A percentile compares a stretch with the other conserved stretches of the same genome.
Conservation (phyloP, 2,797 vertebrate genomes). For the Sebastes dallii region DNA sequence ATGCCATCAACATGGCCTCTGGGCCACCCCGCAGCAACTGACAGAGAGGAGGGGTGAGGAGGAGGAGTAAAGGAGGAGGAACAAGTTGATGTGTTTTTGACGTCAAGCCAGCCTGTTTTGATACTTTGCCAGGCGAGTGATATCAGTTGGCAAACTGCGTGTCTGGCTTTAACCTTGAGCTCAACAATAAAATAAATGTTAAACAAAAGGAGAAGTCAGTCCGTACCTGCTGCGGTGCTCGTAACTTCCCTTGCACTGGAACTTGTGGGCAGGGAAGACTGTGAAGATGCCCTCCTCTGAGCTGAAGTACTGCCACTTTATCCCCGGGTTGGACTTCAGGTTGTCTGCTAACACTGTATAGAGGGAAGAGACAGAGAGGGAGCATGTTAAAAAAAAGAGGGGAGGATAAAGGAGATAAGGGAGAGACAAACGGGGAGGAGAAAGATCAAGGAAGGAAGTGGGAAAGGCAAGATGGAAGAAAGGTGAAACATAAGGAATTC, state of each 20-base stretch:
- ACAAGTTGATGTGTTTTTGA: neutral
- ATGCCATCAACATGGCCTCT: conserved; percentile 58
- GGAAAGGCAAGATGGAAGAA: neutral
- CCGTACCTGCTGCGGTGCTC: conserved; percentile 96
- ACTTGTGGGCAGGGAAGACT: conserved; percentile 97
- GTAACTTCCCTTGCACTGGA: conserved; percentile 95
- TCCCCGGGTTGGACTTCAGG: conserved; percentile 97
- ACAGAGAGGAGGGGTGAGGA: neutral
- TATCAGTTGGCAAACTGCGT: neutral
- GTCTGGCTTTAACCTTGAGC: neutral
- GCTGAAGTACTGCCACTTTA: conserved; percentile 99
- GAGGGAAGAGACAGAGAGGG: neutral
- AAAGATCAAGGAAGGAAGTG: neutral
- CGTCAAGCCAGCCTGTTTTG: neutral
- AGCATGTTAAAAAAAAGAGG: neutral
- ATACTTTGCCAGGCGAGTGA: neutral
- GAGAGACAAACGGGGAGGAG: neutral
- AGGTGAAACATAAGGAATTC: neutral
- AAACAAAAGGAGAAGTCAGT: neutral
- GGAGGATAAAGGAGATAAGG: neutral
- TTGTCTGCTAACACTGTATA: conserved; percentile 94
- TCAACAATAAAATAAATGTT: neutral
- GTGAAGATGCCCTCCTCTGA: conserved; percentile 99
- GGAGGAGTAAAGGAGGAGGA: neutral
- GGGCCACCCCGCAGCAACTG: conserved; percentile 52